phyloP scores from a whole-genome alignment of 2,113 vertebrate genomes.

The Promerops cafer region DNA sequence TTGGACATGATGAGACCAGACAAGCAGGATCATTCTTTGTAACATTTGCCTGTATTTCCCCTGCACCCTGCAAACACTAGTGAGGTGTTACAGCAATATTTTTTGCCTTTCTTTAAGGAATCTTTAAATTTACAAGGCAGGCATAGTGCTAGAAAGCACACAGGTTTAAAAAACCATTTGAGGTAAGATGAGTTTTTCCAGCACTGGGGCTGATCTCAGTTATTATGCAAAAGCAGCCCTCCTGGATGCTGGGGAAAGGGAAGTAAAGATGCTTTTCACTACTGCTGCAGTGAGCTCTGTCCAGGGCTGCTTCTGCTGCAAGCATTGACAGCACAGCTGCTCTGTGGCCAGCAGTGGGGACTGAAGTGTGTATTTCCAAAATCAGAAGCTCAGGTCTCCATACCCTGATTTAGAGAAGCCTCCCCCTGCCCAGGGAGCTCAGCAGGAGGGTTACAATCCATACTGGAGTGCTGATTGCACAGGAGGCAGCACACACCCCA shows the following conservation, averaged over 20 bases:
- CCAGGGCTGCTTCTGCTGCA: background rate
- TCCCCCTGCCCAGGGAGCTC: background rate
- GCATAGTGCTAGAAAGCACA: background rate
- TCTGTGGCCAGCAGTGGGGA: background rate
- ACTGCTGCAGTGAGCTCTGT: background rate
- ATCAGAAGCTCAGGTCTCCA: background rate
- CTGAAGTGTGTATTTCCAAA: background rate
- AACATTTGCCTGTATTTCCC: background rate
- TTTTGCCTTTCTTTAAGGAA: background rate
- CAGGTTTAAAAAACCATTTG: background rate
- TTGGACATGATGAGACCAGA: background rate
- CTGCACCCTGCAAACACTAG: background rate
- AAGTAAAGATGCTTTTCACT: background rate
- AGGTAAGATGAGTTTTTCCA: background rate
- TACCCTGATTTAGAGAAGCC: background rate
- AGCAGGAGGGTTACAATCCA: background rate
- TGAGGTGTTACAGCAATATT: background rate
- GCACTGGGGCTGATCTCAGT: background rate
- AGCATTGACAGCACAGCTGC: background rate
- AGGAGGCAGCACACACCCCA: background rate
- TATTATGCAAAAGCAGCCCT: background rate
- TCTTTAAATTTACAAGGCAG: background rate
- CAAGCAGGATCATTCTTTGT: background rate
- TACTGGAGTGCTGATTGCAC: accelerated
- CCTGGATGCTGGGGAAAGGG: background rate